Base-by-base conservation (phyloP, 2,113 vertebrate species). In the Echinops telfairi region DNA sequence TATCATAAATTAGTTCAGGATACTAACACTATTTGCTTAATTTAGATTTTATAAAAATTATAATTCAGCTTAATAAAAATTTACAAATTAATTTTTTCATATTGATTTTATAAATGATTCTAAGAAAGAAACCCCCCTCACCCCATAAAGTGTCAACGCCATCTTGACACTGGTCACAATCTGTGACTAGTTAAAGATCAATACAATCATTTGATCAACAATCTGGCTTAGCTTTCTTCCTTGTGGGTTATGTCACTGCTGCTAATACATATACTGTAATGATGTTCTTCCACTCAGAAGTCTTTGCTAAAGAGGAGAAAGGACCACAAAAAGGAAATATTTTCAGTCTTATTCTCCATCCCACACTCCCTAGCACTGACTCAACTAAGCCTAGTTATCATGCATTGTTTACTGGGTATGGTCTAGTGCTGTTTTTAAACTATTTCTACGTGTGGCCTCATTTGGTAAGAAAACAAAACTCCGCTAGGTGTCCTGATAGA, bases 61-160 rank as follows among this genome's bases (percentile, higher is more conserved):
- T 16, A 86, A 83, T 60, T 84, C 31, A 93, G 57, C 60, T 25
- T 93, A 36, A 29, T 75, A 90, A 88, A 47, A 87, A 80, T 3
- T 86, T 88, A 79, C 3, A 86, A 83, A 8, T 33, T 89, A 88
- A 89, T 36, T 27, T 88, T 23, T 71, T 92, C 79, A 88, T n/a
- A 88, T 4, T 86, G 22, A 93, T 40, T 36, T 5, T 19, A 86
- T 79, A 90, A 88, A 90, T 83, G 40, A 20, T 15, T 2, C 62
- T 78, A 76, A 20, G 27, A 92, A 88, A 91, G 43, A 40, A 88
- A 92, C n/a, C 47, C 9, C 47, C 9, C 47, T 2, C 10, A 8
- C 47, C 47, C 47, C 9, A 8, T 66, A 92, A 68, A 20, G 25
- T 88, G 36, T 76, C 76, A 22, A 60, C 73, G 86, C 88, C 60